These are phyloP conservation scores for Perca flavescens DNA, from an alignment of 2,113 vertebrate species.

Conservation along the genomic window DNA sequence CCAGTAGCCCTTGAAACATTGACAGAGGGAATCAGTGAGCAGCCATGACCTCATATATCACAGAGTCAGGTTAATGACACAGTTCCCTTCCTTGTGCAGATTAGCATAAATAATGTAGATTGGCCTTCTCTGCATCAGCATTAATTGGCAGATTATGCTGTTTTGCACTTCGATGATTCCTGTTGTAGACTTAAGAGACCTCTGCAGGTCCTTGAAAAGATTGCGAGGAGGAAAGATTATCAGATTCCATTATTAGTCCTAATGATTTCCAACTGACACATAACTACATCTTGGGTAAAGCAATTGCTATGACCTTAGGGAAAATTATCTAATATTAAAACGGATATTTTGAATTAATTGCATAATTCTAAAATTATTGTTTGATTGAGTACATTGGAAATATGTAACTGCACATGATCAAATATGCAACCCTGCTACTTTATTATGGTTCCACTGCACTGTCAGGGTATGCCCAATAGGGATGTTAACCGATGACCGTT, in stretches of 20 bases:
- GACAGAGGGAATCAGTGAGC: conserved; percentile 29
- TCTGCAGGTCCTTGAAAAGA: conserved; percentile 45
- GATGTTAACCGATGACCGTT: too few species aligned
- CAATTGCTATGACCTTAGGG: not conserved
- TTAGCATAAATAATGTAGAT: conserved; percentile 70
- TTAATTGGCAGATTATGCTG: conserved; percentile 51
- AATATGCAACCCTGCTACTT: not conserved
- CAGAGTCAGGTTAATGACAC: conserved; percentile 65
- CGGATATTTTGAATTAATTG: not conserved
- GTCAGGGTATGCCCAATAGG: not conserved
- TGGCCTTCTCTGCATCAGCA: conserved; percentile 50
- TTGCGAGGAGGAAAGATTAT: conserved; percentile 15
- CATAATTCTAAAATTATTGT: conserved; percentile 1
- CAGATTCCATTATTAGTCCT: not conserved
- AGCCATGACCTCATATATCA: conserved; percentile 51
- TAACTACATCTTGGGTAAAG: not conserved
- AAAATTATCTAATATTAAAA: not conserved
- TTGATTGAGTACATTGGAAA: not conserved
- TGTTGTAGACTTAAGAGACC: conserved; percentile 32
- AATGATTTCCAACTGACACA: not conserved
- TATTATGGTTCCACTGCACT: not conserved
- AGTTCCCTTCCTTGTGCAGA: conserved; percentile 46
- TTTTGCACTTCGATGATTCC: conserved; percentile 45
- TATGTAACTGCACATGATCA: not conserved
- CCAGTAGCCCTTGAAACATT: conserved; percentile 22